A percentile compares a stretch with the other conserved stretches of the same genome.
Evolutionary conservation across 2,797 vertebrate species (phyloP).

Genomic region (Channa striata): DNA sequence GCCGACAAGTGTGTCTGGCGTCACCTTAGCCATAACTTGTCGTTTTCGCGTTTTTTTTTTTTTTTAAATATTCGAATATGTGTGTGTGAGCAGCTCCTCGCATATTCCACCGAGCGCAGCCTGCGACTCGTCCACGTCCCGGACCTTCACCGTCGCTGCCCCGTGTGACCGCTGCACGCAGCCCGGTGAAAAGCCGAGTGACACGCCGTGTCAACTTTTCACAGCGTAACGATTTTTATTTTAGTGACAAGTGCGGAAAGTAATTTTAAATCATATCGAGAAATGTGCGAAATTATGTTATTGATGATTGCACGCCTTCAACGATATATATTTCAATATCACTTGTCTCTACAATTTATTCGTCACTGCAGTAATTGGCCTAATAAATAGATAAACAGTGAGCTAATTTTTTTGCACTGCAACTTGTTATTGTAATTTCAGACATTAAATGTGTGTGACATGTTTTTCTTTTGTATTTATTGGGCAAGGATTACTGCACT

Average conservation of each 20-base stretch:
- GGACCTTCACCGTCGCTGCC: constrained; percentile 19
- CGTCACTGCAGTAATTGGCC: not conserved
- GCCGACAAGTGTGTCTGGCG: constrained; percentile 45
- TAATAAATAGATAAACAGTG: not conserved
- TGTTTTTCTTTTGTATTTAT: not conserved
- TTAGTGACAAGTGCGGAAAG: not conserved
- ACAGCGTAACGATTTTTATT: not conserved
- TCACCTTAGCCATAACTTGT: constrained; percentile 30
- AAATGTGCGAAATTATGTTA: not conserved
- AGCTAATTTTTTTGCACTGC: not conserved
- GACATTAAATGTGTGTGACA: not conserved
- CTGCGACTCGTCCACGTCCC: not conserved
- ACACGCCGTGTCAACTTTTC: constrained; percentile 6
- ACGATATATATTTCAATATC: constrained; percentile 1
- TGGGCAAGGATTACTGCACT: not conserved
- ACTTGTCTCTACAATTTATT: constrained; percentile 9
- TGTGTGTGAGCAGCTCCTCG: constrained; percentile 32
- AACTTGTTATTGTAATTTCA: not conserved
- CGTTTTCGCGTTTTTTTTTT: too few species aligned
- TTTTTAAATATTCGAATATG: too few species aligned
- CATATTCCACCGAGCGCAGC: not conserved
- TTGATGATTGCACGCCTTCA: not conserved
- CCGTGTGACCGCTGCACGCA: constrained; percentile 9
- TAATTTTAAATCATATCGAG: not conserved
- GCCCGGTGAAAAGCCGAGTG: constrained; percentile 23